These are phyloP conservation scores for Sigmodon hispidus DNA, from an alignment of 2,113 vertebrate genomes.

Conservation along the genomic window DNA sequence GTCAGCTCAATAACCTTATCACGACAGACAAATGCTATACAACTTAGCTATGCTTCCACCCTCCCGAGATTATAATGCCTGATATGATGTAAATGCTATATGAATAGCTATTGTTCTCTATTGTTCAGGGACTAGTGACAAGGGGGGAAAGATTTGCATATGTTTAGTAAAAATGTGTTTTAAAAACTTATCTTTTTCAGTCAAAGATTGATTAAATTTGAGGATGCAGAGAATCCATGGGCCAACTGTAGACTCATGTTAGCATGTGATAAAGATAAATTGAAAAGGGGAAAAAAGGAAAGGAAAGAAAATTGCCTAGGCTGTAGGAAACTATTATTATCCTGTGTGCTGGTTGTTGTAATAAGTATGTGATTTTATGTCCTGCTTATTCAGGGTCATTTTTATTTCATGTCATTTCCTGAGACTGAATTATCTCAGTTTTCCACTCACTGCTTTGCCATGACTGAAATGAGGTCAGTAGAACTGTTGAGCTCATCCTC, in stretches of 20 bases:
- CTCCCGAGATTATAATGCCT: neutral
- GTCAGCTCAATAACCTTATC: neutral
- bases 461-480: neutral
- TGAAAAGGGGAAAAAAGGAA: neutral
- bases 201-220: neutral
- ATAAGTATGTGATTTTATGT: neutral
- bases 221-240: neutral
- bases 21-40: neutral
- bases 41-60: neutral
- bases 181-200: neutral
- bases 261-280: neutral
- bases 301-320: neutral
- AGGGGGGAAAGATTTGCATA: neutral
- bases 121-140: neutral
- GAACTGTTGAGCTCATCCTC: neutral
- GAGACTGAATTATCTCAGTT: neutral
- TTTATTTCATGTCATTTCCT: neutral
- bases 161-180: neutral
- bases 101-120: neutral
- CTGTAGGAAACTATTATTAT: neutral
- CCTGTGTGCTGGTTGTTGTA: neutral
- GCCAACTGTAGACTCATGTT: neutral
- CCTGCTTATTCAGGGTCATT: neutral
- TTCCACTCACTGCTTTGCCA: neutral
- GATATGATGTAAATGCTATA: neutral